phyloP scores from a whole-genome alignment of 2,113 vertebrate genomes.

The Jaculus jaculus region DNA sequence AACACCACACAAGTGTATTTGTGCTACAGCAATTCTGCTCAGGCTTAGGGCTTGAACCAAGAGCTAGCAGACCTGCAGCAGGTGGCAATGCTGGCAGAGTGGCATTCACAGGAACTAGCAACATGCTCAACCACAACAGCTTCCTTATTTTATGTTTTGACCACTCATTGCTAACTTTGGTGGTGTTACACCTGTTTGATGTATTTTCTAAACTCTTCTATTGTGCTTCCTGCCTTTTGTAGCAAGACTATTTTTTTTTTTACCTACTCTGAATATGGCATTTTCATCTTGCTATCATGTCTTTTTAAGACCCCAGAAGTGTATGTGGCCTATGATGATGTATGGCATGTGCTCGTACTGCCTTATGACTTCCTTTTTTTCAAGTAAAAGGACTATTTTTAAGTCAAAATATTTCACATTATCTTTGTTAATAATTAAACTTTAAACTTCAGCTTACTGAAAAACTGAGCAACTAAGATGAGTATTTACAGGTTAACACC shows the following conservation, averaged over 20 bases:
- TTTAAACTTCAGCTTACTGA: not conserved
- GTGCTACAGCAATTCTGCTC: not conserved
- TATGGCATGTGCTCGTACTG: not conserved
- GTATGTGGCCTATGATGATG: too few species aligned
- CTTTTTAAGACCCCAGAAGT: not conserved
- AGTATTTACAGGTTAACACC: not conserved
- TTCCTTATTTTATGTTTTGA: not conserved
- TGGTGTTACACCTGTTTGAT: not conserved
- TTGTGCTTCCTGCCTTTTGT: not conserved
- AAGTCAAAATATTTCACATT: conserved; percentile 9
- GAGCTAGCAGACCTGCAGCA: not conserved
- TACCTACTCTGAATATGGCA: accelerated
- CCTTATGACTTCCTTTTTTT: not conserved
- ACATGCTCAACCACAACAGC: not conserved
- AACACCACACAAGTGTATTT: not conserved
- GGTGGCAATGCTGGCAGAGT: not conserved
- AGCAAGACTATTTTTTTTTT: not conserved
- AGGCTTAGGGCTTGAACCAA: not conserved
- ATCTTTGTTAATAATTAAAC: not conserved
- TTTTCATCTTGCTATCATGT: not conserved
- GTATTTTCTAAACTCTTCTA: not conserved
- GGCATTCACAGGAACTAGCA: accelerated
- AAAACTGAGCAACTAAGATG: not conserved
- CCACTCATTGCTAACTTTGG: not conserved
- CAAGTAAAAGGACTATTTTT: not conserved